A percentile compares a stretch with the other conserved stretches of the same genome.
These are phyloP conservation scores for Eurosta solidaginis DNA, from an alignment of 1,140 invertebrate genomes.

Conservation along the genomic window DNA sequence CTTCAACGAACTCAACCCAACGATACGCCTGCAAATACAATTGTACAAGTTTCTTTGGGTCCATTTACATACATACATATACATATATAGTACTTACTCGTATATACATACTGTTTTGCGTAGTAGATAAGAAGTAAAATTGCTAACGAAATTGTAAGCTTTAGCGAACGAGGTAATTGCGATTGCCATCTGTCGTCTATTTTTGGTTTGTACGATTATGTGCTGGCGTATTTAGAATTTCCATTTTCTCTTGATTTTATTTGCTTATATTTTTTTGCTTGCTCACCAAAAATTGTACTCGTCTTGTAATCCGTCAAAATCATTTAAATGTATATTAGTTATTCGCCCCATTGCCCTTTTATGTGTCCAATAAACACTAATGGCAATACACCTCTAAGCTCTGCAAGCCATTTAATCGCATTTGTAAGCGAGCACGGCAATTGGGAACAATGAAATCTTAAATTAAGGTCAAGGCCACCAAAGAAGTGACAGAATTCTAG, in stretches of 20 bases:
- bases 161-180: not conserved
- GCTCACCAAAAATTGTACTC: not conserved
- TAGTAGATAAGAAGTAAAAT: not conserved
- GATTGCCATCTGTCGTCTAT: not conserved
- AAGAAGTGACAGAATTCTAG: not conserved
- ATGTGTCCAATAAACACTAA: not conserved
- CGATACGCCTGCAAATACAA: too few species aligned
- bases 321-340: slow-evolving; percentile 16
- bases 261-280: not conserved
- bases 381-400: not conserved
- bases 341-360: not conserved
- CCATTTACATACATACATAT: too few species aligned
- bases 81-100: too few species aligned
- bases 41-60: too few species aligned
- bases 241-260: not conserved
- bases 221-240: too few species aligned
- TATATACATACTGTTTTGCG: not conserved
- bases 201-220: not conserved
- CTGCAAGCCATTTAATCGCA: not conserved
- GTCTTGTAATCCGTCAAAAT: not conserved
- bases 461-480: not conserved
- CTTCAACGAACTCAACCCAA: too few species aligned
- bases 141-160: too few species aligned
- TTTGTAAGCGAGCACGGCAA: not conserved
- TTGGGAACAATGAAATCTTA: not conserved